These are phyloP conservation scores for Spisula subtruncata DNA, from an alignment of 2,888 invertebrate genomes.

Conservation along the genomic window DNA sequence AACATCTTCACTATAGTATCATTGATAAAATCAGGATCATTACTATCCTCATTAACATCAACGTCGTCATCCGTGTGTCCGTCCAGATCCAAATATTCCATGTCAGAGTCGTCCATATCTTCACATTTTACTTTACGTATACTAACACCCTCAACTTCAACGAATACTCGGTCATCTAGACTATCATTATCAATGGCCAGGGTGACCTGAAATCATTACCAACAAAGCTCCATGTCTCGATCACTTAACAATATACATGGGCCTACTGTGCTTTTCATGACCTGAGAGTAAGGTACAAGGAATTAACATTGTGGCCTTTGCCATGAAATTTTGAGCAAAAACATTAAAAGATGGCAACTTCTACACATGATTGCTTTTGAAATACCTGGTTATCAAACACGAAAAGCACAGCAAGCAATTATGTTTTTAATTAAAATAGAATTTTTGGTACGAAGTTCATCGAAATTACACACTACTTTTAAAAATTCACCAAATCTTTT, in stretches of 20 bases:
- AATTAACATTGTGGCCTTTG: background rate
- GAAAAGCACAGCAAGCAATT: slow-evolving; percentile 30
- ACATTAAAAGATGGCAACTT: slow-evolving; percentile 25
- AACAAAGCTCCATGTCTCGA: background rate
- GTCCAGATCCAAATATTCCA: slow-evolving; percentile 46
- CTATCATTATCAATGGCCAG: slow-evolving; percentile 17
- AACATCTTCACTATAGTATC: slow-evolving; percentile 8
- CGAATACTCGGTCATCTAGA: slow-evolving; percentile 13
- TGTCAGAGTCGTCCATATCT: slow-evolving; percentile 49
- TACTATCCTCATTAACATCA: slow-evolving; percentile 24
- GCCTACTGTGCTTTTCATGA: slow-evolving; percentile 54
- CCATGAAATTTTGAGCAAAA: slow-evolving; percentile 36
- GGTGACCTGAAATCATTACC: slow-evolving; percentile 53
- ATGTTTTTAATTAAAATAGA: background rate
- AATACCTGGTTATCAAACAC: slow-evolving; percentile 31
- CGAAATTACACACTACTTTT: background rate
- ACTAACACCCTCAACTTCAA: slow-evolving; percentile 29
- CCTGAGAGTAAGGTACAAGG: slow-evolving; percentile 14
- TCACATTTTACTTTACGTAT: slow-evolving; percentile 24
- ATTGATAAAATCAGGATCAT: slow-evolving; percentile 13
- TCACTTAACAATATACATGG: background rate
- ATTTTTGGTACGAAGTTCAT: background rate
- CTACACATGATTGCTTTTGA: slow-evolving; percentile 42
- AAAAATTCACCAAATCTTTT: too few relatives aligned
- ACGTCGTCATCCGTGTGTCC: slow-evolving; percentile 42